Conservation (phyloP, 2,888 invertebrate genomes). For the Lumbricus terrestris region DNA sequence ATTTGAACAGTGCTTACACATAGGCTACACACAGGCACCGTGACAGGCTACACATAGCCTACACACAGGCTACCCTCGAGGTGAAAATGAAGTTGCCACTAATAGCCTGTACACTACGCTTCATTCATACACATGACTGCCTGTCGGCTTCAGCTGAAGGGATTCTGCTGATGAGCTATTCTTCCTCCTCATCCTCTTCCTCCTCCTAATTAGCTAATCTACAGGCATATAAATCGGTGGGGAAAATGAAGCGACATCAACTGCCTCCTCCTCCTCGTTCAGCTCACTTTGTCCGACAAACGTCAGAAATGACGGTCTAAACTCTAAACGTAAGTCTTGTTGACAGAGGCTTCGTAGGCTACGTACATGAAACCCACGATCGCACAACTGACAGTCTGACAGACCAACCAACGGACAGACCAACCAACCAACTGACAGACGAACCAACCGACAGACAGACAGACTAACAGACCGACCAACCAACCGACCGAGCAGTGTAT, state of each 20-base stretch:
- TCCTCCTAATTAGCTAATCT: background rate
- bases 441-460: background rate
- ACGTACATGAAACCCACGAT: background rate
- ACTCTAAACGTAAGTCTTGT: background rate
- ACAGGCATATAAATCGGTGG: background rate
- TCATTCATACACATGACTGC: background rate
- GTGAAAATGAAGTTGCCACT: too few relatives aligned
- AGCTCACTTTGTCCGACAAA: conserved; percentile 3
- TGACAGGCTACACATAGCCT: too few relatives aligned
- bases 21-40: too few relatives aligned
- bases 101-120: background rate
- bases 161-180: background rate
- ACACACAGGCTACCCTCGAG: background rate
- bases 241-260: background rate
- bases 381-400: background rate
- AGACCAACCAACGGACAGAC: background rate
- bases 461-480: background rate
- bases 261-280: too few relatives aligned
- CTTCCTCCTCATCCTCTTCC: background rate
- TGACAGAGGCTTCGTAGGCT: background rate
- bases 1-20: too few relatives aligned
- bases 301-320: background rate
- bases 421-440: background rate
- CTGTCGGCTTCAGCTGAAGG: background rate
- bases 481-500: background rate